These are phyloP conservation scores for Notolabrus celidotus DNA, from an alignment of 2,797 vertebrate genomes.

Conservation along the genomic window DNA sequence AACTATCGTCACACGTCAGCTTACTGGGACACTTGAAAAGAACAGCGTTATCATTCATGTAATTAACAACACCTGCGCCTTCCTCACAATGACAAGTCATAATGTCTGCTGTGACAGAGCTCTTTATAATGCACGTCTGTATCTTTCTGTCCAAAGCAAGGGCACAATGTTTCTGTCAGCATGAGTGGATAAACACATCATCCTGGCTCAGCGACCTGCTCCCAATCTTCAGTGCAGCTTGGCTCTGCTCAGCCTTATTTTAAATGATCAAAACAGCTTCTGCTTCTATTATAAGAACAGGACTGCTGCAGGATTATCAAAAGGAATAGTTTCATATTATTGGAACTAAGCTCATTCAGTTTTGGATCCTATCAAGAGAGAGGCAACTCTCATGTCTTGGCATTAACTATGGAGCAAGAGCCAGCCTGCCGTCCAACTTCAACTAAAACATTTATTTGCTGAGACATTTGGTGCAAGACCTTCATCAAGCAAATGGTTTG, in stretches of 20 bases:
- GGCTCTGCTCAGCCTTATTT: not conserved
- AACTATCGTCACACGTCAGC: not conserved
- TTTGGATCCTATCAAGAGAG: not conserved
- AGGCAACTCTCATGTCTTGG: not conserved
- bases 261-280: conserved; percentile 1
- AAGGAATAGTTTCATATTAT: not conserved
- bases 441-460: conserved; percentile 7
- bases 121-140: not conserved
- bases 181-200: conserved; percentile 11
- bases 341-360: not conserved
- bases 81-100: not conserved
- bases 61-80: not conserved
- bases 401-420: not conserved
- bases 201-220: not conserved
- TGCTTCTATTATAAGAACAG: not conserved
- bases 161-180: not conserved
- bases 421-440: not conserved
- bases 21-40: not conserved
- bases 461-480: not conserved
- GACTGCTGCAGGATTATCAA: not conserved
- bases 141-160: not conserved
- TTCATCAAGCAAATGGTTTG: conserved; percentile 5
- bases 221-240: conserved; percentile 4
- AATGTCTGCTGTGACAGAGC: not conserved
- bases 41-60: not conserved